Base-by-base conservation (phyloP, 1,140 invertebrate genomes). In the Diabrotica undecimpunctata region DNA sequence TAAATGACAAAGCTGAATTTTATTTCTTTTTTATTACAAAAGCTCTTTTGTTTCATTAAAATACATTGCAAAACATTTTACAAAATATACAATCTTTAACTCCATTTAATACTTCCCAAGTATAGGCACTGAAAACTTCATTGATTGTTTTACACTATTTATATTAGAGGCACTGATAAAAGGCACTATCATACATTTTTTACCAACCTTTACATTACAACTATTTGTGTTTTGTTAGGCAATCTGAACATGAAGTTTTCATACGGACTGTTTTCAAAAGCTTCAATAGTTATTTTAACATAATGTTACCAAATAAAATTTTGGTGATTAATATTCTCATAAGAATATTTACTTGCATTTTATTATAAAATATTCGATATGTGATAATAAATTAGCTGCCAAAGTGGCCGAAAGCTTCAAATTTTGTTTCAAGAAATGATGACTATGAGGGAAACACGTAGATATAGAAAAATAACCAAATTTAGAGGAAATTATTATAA, bases 1-100 rank as follows among this genome's bases (percentile, higher is more conserved):
- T 66, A 71, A 68, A 72, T 67, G 66, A 64, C 66, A 68, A 73
- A 73, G 70, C 70, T 65, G 58, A 66, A 72, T 64, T 61, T 66
- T 62, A 62, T 60, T 59, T 67, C 8, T 62, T 60, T 65, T 65
- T 73, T 70, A 71, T 71, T 73, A 73, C 72, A 73, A 66, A 69
- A 70, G 70, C 70, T 69, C 58, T 10, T 69, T 71, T 37, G 39
- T 60, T 65, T 46, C 55, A 39, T 60, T 62, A 57, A 64, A 64
- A 58, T 67, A 65, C 38, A 62, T 54, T 72, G 67, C 68, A 69
- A 66, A 72, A 56, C 61, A 52, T 63, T 69, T 62, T 70, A 63
- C 64, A 69, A 69, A 72, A 70, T 69, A 64, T 60, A 66, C 61
- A 52, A 70, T 64, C 68, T 35, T 66, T 64, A 66, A 65, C 60